These are phyloP conservation scores for Saccostrea echinata DNA, from an alignment of 1,140 invertebrate species.

Conservation along the genomic window DNA sequence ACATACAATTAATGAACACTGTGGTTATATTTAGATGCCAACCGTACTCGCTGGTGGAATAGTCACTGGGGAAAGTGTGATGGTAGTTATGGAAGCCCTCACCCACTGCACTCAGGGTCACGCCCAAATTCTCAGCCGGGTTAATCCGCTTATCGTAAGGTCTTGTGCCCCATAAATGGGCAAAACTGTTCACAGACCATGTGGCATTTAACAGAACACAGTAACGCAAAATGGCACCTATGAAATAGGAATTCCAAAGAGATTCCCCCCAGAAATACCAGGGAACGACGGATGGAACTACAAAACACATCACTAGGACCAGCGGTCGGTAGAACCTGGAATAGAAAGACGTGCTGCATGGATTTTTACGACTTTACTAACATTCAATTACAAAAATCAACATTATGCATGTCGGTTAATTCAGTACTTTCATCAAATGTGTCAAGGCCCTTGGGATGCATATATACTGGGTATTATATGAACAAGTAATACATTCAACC, in stretches of 20 bases:
- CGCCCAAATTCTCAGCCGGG: slow-evolving; percentile 82
- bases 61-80: slow-evolving; percentile 96
- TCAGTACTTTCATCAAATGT: no score
- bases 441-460: no score
- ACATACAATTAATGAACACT: slow-evolving; percentile 89
- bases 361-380: no score
- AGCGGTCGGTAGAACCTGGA: slow-evolving; percentile 88
- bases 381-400: no score
- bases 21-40: slow-evolving; percentile 91
- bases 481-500: no score
- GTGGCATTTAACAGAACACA: slow-evolving; percentile 93
- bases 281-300: slow-evolving; percentile 91
- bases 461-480: no score
- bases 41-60: slow-evolving; percentile 85
- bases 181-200: slow-evolving; percentile 97
- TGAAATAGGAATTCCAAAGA: slow-evolving; percentile 89
- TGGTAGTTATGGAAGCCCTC: slow-evolving; percentile 98
- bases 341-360: no score
- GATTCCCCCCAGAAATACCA: slow-evolving; percentile 92
- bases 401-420: no score
- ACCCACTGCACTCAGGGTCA: slow-evolving; percentile 81
- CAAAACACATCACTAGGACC: slow-evolving; percentile 91
- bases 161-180: slow-evolving; percentile 93
- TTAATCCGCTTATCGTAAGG: slow-evolving; percentile 92
- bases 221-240: slow-evolving; percentile 92